Base-by-base conservation (phyloP, 2,888 invertebrate genomes). In the Rhingia rostrata region DNA sequence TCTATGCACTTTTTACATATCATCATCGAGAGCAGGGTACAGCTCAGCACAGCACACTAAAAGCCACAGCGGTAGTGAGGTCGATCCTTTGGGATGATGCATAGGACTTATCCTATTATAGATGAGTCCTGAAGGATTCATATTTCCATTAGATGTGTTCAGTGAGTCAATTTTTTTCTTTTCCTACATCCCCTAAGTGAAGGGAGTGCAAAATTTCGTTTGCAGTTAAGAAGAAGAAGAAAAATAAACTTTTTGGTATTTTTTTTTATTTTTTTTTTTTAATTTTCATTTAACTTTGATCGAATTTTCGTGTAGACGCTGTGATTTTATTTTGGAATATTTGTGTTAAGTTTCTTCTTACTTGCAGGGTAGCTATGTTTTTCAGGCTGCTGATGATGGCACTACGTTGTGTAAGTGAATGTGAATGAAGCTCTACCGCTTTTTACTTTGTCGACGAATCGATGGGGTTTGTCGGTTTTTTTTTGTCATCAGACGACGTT, bases 101-200 rank as follows among this genome's bases (percentile, higher is more conserved):
- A 69, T 63, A 67, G 37, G 67, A 63, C 64, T 84, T 84, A 84
- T 80, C 69, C 69, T 80, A 84, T 84, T 84, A 84, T 80, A 43
- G 80, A 80, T 80, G 66, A 58, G 53, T 83, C 79, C 73, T 73
- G 64, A 39, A 54, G 80, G 84, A 84, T 84, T 84, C 80, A 84
- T 80, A 79, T 75, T 80, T 84, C 84, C 84, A 84, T 84, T 80
- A 84, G 74, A 75, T 54, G 69, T 67, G 66, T 58, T 78, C 78
- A 61, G 67, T 61, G 43, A 60, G 69, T 74, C 45, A 70, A 47
- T 75, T 39, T 49, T 58, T 49, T 53, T 33, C 14, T 45, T 49
- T 64, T 14, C 58, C 14, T 33, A 32, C 47, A 4, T 10, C 7
- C 12, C 49, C 9, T 10, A 5, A 9, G 14, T 7, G 47, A 49